phyloP scores from a whole-genome alignment of 2,797 vertebrate species.

The Crenichthys baileyi region DNA sequence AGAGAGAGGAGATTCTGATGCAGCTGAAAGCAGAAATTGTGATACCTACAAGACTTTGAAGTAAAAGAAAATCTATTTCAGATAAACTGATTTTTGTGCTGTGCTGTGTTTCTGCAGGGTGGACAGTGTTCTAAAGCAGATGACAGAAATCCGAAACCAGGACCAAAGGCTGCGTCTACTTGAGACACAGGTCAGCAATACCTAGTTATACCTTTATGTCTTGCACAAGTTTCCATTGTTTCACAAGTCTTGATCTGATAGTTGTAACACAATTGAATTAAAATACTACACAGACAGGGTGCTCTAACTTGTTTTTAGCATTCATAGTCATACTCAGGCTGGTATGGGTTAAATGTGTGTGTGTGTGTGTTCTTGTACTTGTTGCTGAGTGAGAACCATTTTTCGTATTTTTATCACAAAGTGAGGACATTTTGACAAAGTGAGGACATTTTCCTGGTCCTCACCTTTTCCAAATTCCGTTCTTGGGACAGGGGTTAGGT shows the following conservation, averaged over 20 bases:
- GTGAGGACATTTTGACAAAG: too few species aligned
- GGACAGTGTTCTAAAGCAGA: conserved; percentile 84
- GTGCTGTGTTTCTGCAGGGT: conserved; percentile 74
- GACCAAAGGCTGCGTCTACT: conserved; percentile 81
- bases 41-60: too few species aligned
- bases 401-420: too few species aligned
- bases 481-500: too few species aligned
- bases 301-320: neutral
- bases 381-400: too few species aligned
- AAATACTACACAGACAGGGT: neutral
- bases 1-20: too few species aligned
- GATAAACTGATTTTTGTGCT: too few species aligned
- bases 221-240: neutral
- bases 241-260: neutral
- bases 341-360: neutral
- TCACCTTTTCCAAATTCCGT: too few species aligned
- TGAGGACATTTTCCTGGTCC: too few species aligned
- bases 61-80: too few species aligned
- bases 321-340: neutral
- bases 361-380: too few species aligned
- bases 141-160: conserved; percentile 82
- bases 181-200: conserved; percentile 81
- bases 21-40: too few species aligned
- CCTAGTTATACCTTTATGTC: neutral
- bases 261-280: neutral